Evolutionary conservation across 1,140 invertebrate species (phyloP).

Genomic region (Dinoponera quadriceps): DNA sequence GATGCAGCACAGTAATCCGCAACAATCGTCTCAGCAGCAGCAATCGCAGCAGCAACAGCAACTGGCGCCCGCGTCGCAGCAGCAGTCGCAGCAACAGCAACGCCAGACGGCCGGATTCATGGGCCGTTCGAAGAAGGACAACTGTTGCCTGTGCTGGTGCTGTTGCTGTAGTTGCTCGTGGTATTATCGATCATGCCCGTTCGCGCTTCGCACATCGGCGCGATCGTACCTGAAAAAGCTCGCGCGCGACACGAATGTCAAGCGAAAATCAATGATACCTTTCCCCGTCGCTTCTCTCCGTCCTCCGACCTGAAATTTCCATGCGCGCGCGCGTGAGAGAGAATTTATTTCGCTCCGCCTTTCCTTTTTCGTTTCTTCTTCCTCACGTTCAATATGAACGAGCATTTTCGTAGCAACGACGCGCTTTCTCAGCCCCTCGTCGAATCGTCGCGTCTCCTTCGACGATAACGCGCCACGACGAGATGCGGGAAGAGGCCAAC

Average conservation of each 20-base stretch:
- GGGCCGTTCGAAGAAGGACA: conserved; percentile 84
- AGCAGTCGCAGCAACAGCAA: conserved; percentile 71
- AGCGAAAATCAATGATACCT: no score
- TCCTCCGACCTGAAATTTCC: background rate
- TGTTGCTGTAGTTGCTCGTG: conserved; percentile 91
- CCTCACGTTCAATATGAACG: no score
- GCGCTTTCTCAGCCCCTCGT: background rate
- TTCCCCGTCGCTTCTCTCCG: background rate
- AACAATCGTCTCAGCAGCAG: conserved; percentile 75
- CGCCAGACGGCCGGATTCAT: conserved; percentile 78
- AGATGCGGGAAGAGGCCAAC: background rate
- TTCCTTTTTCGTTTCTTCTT: no score
- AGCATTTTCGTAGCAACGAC: no score
- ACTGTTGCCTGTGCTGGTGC: conserved; percentile 90
- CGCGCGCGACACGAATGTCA: background rate
- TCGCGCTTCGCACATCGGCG: conserved; percentile 42
- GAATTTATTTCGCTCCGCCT: no score
- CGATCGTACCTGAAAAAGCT: conserved; percentile 25
- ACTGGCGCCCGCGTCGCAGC: conserved; percentile 63
- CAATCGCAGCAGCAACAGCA: conserved; percentile 71
- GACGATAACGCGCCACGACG: background rate
- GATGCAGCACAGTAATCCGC: conserved; percentile 77
- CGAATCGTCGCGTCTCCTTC: background rate
- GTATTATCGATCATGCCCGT: conserved; percentile 84
- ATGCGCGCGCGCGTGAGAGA: no score